These are phyloP conservation scores for Bugula neritina DNA, from an alignment of 2,888 invertebrate species.

Conservation along the genomic window DNA sequence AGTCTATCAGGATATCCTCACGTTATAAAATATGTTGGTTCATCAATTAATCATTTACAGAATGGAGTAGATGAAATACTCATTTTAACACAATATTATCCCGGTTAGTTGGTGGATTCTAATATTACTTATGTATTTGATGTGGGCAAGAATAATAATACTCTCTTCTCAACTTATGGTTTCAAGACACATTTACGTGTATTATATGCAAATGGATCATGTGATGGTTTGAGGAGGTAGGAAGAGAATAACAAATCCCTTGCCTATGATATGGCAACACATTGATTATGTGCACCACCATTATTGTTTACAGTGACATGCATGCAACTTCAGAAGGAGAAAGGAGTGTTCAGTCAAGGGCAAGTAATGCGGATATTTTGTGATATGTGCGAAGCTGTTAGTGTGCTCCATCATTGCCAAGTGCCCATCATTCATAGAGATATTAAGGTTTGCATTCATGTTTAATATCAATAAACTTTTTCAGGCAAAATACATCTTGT, in stretches of 20 bases:
- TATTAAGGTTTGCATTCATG: constrained; percentile 63
- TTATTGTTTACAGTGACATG: background rate
- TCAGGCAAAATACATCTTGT: no score
- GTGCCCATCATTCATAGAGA: constrained; percentile 88
- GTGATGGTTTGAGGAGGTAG: no score
- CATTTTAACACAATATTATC: constrained; percentile 80
- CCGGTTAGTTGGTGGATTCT: constrained; percentile 52
- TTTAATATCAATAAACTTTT: no score
- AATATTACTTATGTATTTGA: no score
- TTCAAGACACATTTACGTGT: no score
- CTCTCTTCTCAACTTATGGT: no score
- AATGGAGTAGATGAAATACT: constrained; percentile 81
- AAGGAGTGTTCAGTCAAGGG: constrained; percentile 46
- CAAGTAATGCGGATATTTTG: constrained; percentile 81
- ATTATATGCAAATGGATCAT: no score
- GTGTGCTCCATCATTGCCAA: constrained; percentile 81
- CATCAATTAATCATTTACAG: constrained; percentile 69
- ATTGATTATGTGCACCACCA: no score
- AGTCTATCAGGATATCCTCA: constrained; percentile 82
- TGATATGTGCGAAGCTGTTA: constrained; percentile 84
- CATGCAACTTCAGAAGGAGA: background rate
- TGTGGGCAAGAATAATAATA: no score
- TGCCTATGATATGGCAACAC: no score
- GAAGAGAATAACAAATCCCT: no score
- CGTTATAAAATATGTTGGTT: constrained; percentile 79